Percentiles rank a stretch among this genome's conserved stretches.
Evolutionary conservation across 2,113 vertebrate genomes (phyloP).

Genomic region (Athene noctua): DNA sequence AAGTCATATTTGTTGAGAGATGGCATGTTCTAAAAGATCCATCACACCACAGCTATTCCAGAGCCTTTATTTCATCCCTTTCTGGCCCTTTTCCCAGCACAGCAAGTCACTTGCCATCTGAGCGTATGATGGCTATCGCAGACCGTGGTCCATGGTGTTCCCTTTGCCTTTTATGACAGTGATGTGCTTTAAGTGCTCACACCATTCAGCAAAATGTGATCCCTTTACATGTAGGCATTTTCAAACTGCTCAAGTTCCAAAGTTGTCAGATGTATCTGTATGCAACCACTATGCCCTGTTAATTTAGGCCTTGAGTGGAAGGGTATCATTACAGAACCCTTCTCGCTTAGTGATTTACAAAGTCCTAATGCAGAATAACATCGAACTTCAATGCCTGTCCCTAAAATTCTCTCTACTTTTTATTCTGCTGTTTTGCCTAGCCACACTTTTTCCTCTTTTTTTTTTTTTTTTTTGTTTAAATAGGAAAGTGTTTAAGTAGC

Average conservation of each 20-base stretch:
- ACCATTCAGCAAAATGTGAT: neutral
- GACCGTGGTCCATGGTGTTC: rapidly evolving
- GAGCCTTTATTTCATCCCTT: neutral
- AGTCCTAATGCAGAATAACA: neutral
- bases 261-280: neutral
- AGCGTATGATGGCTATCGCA: neutral
- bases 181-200: neutral
- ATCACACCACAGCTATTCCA: neutral
- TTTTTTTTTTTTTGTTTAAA: neutral
- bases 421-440: neutral
- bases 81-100: neutral
- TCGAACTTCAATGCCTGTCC: neutral
- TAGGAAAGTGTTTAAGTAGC: slow-evolving; percentile 27
- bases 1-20: neutral
- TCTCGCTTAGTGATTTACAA: neutral
- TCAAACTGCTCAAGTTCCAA: neutral
- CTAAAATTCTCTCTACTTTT: neutral
- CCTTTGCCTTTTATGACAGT: neutral
- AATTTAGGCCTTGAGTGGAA: neutral
- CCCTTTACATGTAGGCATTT: neutral
- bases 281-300: neutral
- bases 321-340: neutral
- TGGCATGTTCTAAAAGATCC: neutral
- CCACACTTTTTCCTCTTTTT: neutral
- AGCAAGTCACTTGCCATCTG: neutral